Conservation (phyloP, 2,888 invertebrate genomes). For the Gymnoscelis rufifasciata region DNA sequence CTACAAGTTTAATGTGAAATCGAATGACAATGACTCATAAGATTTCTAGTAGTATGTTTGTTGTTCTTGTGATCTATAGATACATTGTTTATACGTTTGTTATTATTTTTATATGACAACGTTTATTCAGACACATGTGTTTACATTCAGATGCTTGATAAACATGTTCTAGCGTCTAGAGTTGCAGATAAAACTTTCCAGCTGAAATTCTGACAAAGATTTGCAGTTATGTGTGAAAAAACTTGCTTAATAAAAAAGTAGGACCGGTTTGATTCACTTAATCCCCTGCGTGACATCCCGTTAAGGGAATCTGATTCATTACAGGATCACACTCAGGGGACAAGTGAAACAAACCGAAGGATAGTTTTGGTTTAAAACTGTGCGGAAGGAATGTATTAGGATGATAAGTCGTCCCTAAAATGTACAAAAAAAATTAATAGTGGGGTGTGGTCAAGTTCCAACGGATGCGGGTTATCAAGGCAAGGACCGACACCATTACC, state of each 20-base stretch:
- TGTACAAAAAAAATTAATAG: background rate
- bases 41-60: background rate
- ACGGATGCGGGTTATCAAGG: slow-evolving; percentile 28
- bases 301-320: too few relatives aligned
- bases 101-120: slow-evolving; percentile 8
- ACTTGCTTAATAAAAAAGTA: too few relatives aligned
- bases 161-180: background rate
- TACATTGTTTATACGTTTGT: slow-evolving; percentile 7
- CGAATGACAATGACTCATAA: background rate
- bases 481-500: slow-evolving; percentile 15
- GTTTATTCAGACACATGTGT: slow-evolving; percentile 14
- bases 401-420: too few relatives aligned
- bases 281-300: too few relatives aligned
- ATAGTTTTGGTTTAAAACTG: too few relatives aligned
- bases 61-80: slow-evolving; percentile 1
- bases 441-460: background rate
- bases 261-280: too few relatives aligned
- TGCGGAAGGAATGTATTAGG: too few relatives aligned
- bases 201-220: too few relatives aligned
- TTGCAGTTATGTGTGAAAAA: too few relatives aligned
- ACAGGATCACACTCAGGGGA: too few relatives aligned
- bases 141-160: slow-evolving; percentile 5
- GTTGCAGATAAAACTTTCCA: background rate
- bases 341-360: too few relatives aligned
- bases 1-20: background rate